Evolutionary conservation across 2,113 vertebrate species (phyloP).

Genomic region (Limanda limanda): DNA sequence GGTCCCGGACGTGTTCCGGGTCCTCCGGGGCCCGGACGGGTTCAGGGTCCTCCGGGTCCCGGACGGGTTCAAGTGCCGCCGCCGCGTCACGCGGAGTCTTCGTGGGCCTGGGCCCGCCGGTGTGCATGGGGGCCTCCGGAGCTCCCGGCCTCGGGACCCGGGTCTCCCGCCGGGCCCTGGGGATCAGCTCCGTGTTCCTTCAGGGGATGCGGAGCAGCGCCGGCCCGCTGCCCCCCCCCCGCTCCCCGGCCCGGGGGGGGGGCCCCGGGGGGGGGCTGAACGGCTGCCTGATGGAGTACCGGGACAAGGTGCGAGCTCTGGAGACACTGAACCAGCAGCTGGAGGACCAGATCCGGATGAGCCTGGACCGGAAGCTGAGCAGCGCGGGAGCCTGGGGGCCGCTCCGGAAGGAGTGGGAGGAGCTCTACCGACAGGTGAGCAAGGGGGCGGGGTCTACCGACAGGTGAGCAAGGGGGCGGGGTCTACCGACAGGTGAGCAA

Average conservation of each 20-base stretch:
- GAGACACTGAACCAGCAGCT: slow-evolving; percentile 92
- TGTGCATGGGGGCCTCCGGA: slow-evolving; percentile 56
- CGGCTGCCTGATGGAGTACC: slow-evolving; percentile 89
- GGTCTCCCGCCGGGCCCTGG: slow-evolving; percentile 90
- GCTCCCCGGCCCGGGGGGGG: slow-evolving; percentile 77
- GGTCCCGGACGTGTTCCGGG: no score
- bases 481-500: slow-evolving; percentile 5
- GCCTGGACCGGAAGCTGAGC: slow-evolving; percentile 87
- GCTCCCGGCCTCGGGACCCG: slow-evolving; percentile 85
- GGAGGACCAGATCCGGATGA: slow-evolving; percentile 88
- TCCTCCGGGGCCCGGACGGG: slow-evolving; percentile 63
- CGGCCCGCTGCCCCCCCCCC: slow-evolving; percentile 74
- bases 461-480: slow-evolving; percentile 79
- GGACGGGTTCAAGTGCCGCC: slow-evolving; percentile 18
- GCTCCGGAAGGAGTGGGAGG: slow-evolving; percentile 87
- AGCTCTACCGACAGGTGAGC: slow-evolving; percentile 89
- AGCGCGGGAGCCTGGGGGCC: slow-evolving; percentile 84
- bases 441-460: slow-evolving; percentile 87
- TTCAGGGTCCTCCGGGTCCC: slow-evolving; percentile 58
- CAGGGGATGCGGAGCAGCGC: slow-evolving; percentile 90
- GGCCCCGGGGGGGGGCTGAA: slow-evolving; percentile 82
- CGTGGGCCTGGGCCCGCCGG: slow-evolving; percentile 79
- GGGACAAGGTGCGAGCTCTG: slow-evolving; percentile 90
- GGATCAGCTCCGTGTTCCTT: slow-evolving; percentile 95
- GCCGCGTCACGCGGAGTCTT: slow-evolving; percentile 84